Percentiles rank a stretch among this genome's conserved stretches.
phyloP scores from a whole-genome alignment of 2,888 invertebrate species.

The Sepiola atlantica region DNA sequence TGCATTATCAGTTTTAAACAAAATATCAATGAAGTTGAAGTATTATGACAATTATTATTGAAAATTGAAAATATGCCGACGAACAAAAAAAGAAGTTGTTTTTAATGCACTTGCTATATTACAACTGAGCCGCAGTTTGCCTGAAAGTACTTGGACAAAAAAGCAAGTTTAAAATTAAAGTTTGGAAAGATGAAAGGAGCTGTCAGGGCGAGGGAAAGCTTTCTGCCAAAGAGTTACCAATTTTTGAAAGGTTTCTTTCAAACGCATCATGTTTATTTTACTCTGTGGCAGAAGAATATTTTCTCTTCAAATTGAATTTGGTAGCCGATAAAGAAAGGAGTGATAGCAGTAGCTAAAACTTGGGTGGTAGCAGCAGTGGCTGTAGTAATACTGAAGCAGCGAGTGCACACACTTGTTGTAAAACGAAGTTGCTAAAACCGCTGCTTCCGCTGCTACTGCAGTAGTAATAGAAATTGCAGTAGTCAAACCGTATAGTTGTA shows the following conservation, averaged over 20 bases:
- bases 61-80: no score
- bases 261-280: not conserved
- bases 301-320: not conserved
- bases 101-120: no score
- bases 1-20: no score
- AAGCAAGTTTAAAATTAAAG: not conserved
- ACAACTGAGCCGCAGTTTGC: not conserved
- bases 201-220: not conserved
- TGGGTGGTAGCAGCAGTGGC: not conserved
- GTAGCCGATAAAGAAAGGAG: not conserved
- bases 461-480: not conserved
- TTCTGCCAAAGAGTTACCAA: not conserved
- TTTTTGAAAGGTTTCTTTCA: not conserved
- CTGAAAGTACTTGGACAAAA: not conserved
- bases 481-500: not conserved
- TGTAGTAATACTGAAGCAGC: not conserved
- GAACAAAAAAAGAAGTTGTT: no score
- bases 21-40: no score
- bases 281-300: not conserved
- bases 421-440: not conserved
- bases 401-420: not conserved
- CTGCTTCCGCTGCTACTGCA: not conserved
- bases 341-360: not conserved
- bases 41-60: no score
- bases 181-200: not conserved